Conservation (phyloP, 2,113 vertebrate species). For the Pionites leucogaster region DNA sequence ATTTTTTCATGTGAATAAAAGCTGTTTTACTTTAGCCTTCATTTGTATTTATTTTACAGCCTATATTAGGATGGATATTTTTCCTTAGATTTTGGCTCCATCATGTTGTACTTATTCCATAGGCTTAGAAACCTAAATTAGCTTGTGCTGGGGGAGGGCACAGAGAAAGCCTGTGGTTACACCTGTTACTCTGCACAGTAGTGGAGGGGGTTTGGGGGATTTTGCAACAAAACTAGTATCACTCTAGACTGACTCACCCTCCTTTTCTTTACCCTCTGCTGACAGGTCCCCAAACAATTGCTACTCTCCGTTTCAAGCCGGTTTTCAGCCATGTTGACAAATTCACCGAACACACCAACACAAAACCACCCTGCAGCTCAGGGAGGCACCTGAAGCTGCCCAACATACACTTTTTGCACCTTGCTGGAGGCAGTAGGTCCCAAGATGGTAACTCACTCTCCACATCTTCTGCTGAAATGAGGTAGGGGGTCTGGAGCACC, state of each 20-base stretch:
- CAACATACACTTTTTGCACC: not conserved
- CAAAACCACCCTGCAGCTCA: not conserved
- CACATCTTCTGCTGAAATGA: fast-evolving
- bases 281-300: not conserved
- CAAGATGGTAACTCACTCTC: not conserved
- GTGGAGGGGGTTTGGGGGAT: not conserved
- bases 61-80: constrained; percentile 46
- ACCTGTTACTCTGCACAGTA: constrained; percentile 30
- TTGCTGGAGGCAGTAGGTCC: not conserved
- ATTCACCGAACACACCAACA: not conserved
- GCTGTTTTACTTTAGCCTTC: constrained; percentile 45
- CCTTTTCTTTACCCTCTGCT: not conserved
- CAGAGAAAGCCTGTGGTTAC: not conserved
- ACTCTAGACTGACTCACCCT: not conserved
- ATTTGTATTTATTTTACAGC: constrained; percentile 79
- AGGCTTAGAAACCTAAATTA: constrained; percentile 63
- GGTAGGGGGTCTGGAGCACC: not conserved
- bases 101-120: constrained; percentile 67
- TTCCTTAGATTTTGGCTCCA: constrained; percentile 54
- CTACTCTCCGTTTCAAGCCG: not conserved
- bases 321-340: not conserved
- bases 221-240: not conserved
- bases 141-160: not conserved
- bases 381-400: not conserved
- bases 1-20: constrained; percentile 69